These are phyloP conservation scores for Sitobion miscanthi DNA, from an alignment of 1,140 invertebrate species.

Conservation along the genomic window DNA sequence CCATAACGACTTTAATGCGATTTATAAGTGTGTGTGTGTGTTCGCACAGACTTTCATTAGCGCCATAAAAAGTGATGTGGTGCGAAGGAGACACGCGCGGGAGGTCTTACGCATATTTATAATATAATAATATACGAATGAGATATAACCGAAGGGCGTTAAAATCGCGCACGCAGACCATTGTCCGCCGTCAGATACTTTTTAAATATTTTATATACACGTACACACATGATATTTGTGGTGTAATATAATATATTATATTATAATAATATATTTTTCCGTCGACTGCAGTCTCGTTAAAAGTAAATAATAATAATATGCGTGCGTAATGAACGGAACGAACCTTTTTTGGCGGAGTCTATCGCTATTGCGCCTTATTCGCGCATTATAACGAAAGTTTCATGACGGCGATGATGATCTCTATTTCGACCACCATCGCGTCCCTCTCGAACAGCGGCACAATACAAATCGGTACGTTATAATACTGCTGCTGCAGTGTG, in stretches of 20 bases:
- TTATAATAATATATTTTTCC: background rate
- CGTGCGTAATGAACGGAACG: slow-evolving; percentile 36
- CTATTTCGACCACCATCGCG: background rate
- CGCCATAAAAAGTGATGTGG: background rate
- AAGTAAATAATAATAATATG: background rate
- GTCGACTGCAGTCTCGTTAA: slow-evolving; percentile 1
- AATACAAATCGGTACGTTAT: background rate
- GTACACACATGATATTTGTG: no score
- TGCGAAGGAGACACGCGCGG: background rate
- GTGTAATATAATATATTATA: background rate
- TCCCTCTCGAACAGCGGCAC: background rate
- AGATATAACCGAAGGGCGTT: background rate
- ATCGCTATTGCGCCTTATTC: background rate
- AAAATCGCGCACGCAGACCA: background rate
- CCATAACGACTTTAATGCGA: background rate
- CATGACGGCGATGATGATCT: background rate
- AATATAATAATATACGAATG: background rate
- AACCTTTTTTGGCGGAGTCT: background rate
- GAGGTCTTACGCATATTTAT: background rate
- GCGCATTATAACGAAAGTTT: background rate
- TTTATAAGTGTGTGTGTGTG: background rate
- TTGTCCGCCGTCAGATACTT: background rate
- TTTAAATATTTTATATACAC: background rate
- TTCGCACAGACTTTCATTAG: slow-evolving; percentile 25
- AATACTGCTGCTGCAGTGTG: background rate